Conservation (phyloP, 2,888 invertebrate genomes). For the Heliconius aoede region DNA sequence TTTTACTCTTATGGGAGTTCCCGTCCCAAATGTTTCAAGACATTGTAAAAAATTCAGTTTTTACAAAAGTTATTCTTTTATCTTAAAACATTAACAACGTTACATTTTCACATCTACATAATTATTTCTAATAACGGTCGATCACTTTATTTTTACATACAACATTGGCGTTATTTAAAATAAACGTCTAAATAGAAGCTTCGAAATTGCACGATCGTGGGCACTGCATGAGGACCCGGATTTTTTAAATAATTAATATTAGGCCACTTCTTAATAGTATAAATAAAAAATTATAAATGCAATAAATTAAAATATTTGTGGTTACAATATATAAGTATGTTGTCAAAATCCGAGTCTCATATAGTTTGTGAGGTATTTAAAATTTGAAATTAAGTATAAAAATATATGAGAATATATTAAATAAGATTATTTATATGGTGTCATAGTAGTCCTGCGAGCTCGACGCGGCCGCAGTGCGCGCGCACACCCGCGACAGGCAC, state of each 20-base stretch:
- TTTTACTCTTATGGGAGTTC: constrained; percentile 71
- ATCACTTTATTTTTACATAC: constrained; percentile 74
- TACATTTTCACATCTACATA: constrained; percentile 81
- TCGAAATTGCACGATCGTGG: constrained; percentile 12
- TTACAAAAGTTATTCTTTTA: constrained; percentile 86
- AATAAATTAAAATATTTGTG: neutral
- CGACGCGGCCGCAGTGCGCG: constrained; percentile 1
- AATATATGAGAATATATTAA: neutral
- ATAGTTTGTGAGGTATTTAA: constrained; percentile 12
- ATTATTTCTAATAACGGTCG: constrained; percentile 76
- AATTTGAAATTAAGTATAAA: constrained; percentile 23
- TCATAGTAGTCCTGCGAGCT: neutral
- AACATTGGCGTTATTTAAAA: constrained; percentile 76
- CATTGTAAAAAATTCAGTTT: constrained; percentile 87
- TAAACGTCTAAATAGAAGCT: constrained; percentile 54
- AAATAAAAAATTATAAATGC: neutral
- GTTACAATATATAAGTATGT: neutral
- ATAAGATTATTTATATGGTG: constrained; percentile 13
- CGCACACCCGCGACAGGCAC: constrained; percentile 13
- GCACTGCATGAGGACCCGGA: constrained; percentile 3
- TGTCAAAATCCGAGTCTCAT: constrained; percentile 1
- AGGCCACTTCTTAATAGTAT: constrained; percentile 19
- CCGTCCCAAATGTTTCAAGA: constrained; percentile 87
- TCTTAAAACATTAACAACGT: constrained; percentile 86
- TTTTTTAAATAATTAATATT: constrained; percentile 17